Percentiles rank a stretch among this genome's conserved stretches.
These are phyloP conservation scores for Actinia equina DNA, from an alignment of 64 coral and sea anemone species.

Conservation along the genomic window DNA sequence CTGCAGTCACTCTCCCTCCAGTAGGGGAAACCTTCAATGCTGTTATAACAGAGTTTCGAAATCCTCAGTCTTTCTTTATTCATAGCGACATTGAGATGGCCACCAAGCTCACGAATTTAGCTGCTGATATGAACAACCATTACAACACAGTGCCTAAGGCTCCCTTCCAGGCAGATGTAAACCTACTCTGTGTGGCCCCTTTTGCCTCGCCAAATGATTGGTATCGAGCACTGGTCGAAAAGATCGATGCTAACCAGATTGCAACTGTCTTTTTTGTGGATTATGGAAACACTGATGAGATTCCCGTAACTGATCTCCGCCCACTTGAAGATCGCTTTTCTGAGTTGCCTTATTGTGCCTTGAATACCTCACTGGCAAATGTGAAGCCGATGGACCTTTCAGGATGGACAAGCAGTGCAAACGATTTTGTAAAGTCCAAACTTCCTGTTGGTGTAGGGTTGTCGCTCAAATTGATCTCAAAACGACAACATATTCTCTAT, in stretches of 20 bases:
- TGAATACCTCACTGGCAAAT: constrained; percentile 36
- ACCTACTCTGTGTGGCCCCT: constrained; percentile 31
- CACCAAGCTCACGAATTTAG: constrained; percentile 10
- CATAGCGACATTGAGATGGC: constrained; percentile 21
- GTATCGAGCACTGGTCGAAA: constrained; percentile 38
- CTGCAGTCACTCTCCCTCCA: constrained; percentile 10
- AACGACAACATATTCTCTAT: constrained; percentile 2
- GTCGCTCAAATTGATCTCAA: neutral
- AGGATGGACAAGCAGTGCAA: constrained; percentile 35
- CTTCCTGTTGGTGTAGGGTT: neutral
- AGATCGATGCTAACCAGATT: neutral
- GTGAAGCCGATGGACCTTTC: neutral
- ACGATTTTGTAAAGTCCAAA: constrained; percentile 14
- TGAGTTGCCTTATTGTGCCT: constrained; percentile 31
- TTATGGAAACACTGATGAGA: constrained; percentile 44
- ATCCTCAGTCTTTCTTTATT: constrained; percentile 26
- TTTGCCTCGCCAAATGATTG: constrained; percentile 38
- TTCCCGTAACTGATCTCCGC: constrained; percentile 14
- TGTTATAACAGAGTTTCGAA: constrained; percentile 36
- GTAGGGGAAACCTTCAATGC: constrained; percentile 25
- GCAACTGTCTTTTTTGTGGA: constrained; percentile 41
- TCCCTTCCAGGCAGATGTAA: constrained; percentile 5
- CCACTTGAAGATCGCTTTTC: constrained; percentile 26
- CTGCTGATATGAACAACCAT: constrained; percentile 26
- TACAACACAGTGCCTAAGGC: neutral